Base-by-base conservation (phyloP, 2,888 invertebrate species). In the Pristionchus mayeri region DNA sequence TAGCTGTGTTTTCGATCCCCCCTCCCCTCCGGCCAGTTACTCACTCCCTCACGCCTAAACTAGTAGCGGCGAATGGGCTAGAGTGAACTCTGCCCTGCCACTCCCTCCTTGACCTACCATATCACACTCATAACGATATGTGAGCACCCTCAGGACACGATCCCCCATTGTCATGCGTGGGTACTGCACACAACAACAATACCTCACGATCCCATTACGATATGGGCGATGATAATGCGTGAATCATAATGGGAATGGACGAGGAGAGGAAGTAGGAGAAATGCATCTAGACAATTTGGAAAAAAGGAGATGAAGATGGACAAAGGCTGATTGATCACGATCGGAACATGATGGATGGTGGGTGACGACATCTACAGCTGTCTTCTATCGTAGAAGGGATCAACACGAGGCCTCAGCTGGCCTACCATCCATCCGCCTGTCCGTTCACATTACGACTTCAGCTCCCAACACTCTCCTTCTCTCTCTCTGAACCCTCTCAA, bases 401-500 rank as follows among this genome's bases (percentile, higher is more conserved):
- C 6, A 6, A 44, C 7, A 9, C 6, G 44, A 44, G 6, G 44
- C 7, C 7, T 9, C 44, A 44, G 44, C 13, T 13, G 6, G 54
- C 21, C 54, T 54, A n/a, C 67, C 2, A 67, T 67, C 67, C 30
- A 37, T 21, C 30, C 67, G 18, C 37, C 27, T 60, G 13, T 30
- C 60, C 30, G 7, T 60, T 60, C 60, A 27, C 30, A 60, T 67
- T n/a, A 67, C 67, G n/a, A 37, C 67, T 67, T 67, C 67, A 37
- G 37, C 67, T 4, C 21, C 54, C 44, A 9, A 6, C 13, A 30
- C 24, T 60, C 60, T 27, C 30, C 27, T 24, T 67, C 34, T 67
- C 67, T 37, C 37, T 30, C 67, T 67, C 37, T 37, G 60, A 27
- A 24, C 67, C 3, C 67, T 67, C 67, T 37, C 67, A 18, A 18